Percentiles rank a stretch among this genome's conserved stretches.
phyloP scores from a whole-genome alignment of 2,888 invertebrate genomes.

The Herminia tarsipennalis region DNA sequence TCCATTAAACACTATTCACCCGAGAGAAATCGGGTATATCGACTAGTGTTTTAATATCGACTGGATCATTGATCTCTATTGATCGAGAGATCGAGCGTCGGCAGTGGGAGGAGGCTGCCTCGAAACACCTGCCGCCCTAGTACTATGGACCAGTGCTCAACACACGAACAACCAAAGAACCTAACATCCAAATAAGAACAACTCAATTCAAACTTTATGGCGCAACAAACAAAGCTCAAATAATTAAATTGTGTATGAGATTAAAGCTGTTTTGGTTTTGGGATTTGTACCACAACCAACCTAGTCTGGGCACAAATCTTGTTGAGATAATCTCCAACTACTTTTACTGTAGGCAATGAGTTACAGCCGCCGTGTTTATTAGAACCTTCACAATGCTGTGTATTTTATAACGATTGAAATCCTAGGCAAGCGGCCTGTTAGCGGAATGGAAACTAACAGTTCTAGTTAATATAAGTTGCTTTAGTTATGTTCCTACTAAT shows the following conservation, averaged over 20 bases:
- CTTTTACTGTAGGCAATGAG: constrained; percentile 72
- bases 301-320: constrained; percentile 80
- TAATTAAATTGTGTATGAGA: constrained; percentile 10
- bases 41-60: constrained; percentile 77
- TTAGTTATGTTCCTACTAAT: too few relatives aligned
- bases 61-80: constrained; percentile 80
- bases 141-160: constrained; percentile 73
- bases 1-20: constrained; percentile 25
- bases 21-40: constrained; percentile 32
- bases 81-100: constrained; percentile 71
- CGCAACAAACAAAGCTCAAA: constrained; percentile 48
- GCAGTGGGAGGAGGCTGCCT: constrained; percentile 80
- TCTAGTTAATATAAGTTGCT: not conserved
- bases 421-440: constrained; percentile 28
- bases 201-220: constrained; percentile 53
- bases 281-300: constrained; percentile 54
- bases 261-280: constrained; percentile 30
- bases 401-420: constrained; percentile 55
- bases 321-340: constrained; percentile 76
- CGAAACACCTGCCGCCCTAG: constrained; percentile 85
- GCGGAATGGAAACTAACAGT: constrained; percentile 19
- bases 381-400: constrained; percentile 60
- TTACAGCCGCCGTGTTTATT: constrained; percentile 62
- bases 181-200: constrained; percentile 34
- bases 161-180: constrained; percentile 40